Evolutionary conservation across 2,888 invertebrate genomes (phyloP).

Genomic region (Tenthredo livida): DNA sequence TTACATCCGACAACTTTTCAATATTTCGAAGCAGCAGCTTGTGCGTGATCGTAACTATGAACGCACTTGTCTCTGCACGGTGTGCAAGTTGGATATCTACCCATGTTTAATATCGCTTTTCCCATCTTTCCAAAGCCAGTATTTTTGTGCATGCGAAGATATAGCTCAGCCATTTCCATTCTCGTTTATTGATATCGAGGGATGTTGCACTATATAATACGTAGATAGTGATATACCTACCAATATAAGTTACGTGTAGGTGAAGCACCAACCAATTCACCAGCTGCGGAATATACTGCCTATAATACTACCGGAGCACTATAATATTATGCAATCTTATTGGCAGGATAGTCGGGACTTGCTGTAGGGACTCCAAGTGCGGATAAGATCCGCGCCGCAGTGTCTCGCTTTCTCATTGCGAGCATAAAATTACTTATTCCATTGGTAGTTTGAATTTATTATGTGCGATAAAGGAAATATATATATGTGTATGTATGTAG

Average conservation of each 20-base stretch:
- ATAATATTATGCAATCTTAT: conserved; percentile 43
- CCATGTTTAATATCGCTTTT: conserved; percentile 24
- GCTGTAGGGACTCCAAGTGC: conserved; percentile 7
- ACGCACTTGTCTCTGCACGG: background rate
- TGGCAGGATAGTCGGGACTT: conserved; percentile 37
- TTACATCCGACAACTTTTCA: background rate
- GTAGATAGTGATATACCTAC: conserved; percentile 27
- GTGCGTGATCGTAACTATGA: conserved; percentile 8
- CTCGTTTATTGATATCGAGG: conserved; percentile 40
- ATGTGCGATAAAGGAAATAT: background rate
- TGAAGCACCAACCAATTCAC: conserved; percentile 38
- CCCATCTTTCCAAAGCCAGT: background rate
- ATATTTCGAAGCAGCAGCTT: conserved; percentile 11
- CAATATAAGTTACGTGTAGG: conserved; percentile 30
- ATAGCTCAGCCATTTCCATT: conserved; percentile 34
- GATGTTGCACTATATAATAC: conserved; percentile 16
- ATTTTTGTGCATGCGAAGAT: background rate
- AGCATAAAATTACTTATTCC: background rate
- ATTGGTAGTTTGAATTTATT: background rate
- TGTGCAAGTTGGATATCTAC: background rate
- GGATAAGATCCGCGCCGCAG: conserved; percentile 25
- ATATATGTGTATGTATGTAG: background rate
- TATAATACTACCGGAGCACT: conserved; percentile 12
- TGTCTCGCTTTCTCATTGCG: background rate
- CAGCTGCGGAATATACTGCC: conserved; percentile 15